Base-by-base conservation (phyloP, 2,113 vertebrate genomes). In the Sinocyclocheilus anophthalmus region DNA sequence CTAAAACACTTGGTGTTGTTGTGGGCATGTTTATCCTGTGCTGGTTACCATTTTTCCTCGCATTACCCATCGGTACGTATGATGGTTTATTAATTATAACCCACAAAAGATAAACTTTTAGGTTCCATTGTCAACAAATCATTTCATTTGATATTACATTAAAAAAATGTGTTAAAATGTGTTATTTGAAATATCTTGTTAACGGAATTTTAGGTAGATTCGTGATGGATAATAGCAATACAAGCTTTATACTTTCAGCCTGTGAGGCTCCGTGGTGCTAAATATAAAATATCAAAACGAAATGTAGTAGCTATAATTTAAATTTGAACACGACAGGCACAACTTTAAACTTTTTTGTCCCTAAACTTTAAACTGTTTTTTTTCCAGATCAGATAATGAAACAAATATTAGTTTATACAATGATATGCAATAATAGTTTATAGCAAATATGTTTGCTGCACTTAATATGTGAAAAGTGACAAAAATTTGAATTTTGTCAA, bases 21-120 rank as follows among this genome's bases (percentile, higher is more conserved):
- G 91, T 92, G 33, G 91, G 91, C 20, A 91, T 90, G 84, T 92
- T 92, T 73, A 92, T 92, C 81, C 90, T 92, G 45, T 92, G 91
- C 85, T 92, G 91, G 91, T 86, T 92, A 78, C 91, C 91, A 16
- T 92, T 92, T 85, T 92, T 92, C 89, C 88, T 92, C 50, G 91
- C 76, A 0, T 81, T 92, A 48, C 91, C 91, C 42, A 89, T 92
- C n/a, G 91, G 91, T 92, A 87, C 73, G 90, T 90, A 59, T 16
- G 63, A 39, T n/a, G 73, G 30, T 77, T 77, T 53, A 77, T 20
- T 22, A 2, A 18, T 53, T 30, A 13, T 16, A 22, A 39, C 30
- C 33, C 2, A 33, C 30, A 33, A 33, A 33, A 33, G 30, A 33
- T 3, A 3, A 16, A 45, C 70, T 30, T 76, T 77, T 30, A 39